phyloP scores from a whole-genome alignment of 2,888 invertebrate genomes.

The Amphimallon solstitiale region DNA sequence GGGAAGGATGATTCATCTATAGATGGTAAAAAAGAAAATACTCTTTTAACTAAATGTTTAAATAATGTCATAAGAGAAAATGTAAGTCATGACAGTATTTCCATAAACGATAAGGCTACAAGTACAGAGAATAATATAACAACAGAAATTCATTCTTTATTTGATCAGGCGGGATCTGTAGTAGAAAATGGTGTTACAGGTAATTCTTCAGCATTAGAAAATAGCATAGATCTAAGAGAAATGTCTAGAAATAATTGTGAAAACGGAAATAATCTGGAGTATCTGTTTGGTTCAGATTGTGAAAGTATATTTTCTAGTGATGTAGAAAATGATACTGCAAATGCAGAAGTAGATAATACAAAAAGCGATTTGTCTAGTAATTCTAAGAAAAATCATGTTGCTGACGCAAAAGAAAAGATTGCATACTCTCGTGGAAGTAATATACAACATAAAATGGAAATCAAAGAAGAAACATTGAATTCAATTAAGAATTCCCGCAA shows the following conservation, averaged over 20 bases:
- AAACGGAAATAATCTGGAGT: neutral
- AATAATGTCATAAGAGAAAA: too few species aligned
- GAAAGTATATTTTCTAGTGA: slow-evolving; percentile 12
- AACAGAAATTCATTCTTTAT: neutral
- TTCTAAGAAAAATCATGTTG: neutral
- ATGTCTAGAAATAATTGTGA: neutral
- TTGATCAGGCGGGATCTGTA: neutral
- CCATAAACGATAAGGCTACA: neutral
- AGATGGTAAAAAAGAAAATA: neutral
- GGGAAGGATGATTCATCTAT: neutral
- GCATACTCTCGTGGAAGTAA: too few species aligned
- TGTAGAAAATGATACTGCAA: neutral
- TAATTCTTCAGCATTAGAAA: too few species aligned
- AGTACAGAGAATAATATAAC: neutral
- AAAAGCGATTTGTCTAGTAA: neutral
- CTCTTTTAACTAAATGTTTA: too few species aligned
- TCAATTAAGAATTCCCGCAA: too few species aligned
- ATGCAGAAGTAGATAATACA: neutral
- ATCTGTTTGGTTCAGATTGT: slow-evolving; percentile 22
- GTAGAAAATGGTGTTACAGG: neutral
- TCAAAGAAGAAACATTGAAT: too few species aligned
- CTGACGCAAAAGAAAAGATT: too few species aligned
- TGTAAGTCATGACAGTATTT: too few species aligned
- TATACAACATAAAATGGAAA: too few species aligned
- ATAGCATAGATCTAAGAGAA: too few species aligned